A percentile compares a stretch with the other conserved stretches of the same genome.
Evolutionary conservation across 2,888 invertebrate species (phyloP).

Genomic region (Prionchulus punctatus): DNA sequence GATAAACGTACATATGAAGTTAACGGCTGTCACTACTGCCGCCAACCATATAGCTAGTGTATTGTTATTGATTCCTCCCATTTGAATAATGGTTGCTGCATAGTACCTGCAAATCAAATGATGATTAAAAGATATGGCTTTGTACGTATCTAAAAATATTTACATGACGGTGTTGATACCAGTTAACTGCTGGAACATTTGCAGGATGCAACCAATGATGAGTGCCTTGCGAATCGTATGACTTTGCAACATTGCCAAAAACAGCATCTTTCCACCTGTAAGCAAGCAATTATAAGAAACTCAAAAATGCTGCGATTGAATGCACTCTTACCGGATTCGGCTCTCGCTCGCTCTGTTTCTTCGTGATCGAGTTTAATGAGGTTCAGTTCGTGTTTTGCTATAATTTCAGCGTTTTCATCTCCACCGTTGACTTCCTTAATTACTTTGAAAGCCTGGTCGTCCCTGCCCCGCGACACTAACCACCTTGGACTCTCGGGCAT

Average conservation of each 20-base stretch:
- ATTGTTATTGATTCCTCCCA: conserved; percentile 36
- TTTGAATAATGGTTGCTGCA: conserved; percentile 41
- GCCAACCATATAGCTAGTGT: conserved; percentile 40
- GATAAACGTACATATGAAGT: conserved; percentile 39
- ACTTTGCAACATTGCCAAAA: background rate
- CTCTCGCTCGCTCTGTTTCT: background rate
- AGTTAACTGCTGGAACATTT: conserved; percentile 39
- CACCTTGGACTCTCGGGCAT: conserved; percentile 43
- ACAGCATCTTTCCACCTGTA: no score
- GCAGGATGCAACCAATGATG: conserved; percentile 38
- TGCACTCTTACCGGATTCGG: background rate
- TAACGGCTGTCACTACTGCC: conserved; percentile 35
- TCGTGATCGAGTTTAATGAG: background rate
- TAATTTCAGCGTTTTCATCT: background rate
- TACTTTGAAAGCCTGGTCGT: background rate
- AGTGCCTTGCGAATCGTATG: conserved; percentile 25
- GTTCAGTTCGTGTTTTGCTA: background rate
- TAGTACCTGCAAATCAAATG: conserved; percentile 37
- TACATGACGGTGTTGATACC: conserved; percentile 42
- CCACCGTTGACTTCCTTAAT: background rate
- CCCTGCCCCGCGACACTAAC: conserved; percentile 17
- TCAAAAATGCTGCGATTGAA: no score
- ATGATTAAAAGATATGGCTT: background rate
- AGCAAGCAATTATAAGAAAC: no score
- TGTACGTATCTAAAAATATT: conserved; percentile 17